phyloP scores from a whole-genome alignment of 2,888 invertebrate species.

The Allophyes oxyacanthae region DNA sequence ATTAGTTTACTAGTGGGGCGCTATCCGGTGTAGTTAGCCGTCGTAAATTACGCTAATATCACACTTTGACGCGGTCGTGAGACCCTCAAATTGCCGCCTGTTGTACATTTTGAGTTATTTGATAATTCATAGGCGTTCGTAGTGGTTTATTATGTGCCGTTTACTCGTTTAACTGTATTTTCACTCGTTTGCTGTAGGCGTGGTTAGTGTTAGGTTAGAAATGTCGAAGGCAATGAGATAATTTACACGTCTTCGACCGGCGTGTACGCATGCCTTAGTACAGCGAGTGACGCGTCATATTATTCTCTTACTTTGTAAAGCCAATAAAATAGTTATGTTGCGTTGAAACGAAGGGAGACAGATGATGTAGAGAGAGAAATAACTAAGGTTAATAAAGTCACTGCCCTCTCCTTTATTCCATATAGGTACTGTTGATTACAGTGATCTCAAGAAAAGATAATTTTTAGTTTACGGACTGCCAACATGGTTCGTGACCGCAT shows the following conservation, averaged over 20 bases:
- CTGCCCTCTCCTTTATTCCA: no score
- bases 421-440: no score
- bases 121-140: conserved; percentile 68
- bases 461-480: no score
- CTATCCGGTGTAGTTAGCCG: conserved; percentile 71
- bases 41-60: conserved; percentile 82
- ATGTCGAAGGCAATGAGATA: conserved; percentile 50
- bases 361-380: no score
- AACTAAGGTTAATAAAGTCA: no score
- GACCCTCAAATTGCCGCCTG: conserved; percentile 77
- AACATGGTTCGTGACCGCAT: no score
- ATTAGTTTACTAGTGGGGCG: conserved; percentile 64
- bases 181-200: conserved; percentile 38
- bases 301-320: conserved; percentile 35
- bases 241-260: conserved; percentile 46
- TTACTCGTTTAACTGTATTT: conserved; percentile 54
- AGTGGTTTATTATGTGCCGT: conserved; percentile 48
- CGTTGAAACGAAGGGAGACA: conserved; percentile 7
- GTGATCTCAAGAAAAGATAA: no score
- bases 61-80: conserved; percentile 77
- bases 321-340: conserved; percentile 1
- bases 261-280: conserved; percentile 33
- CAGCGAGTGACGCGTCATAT: conserved; percentile 30
- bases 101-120: conserved; percentile 79
- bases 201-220: conserved; percentile 25